Evolutionary conservation across 2,888 invertebrate genomes (phyloP), one percentile per base, ranked within the genome.

Genomic region (Stratiomys singularior): DNA sequence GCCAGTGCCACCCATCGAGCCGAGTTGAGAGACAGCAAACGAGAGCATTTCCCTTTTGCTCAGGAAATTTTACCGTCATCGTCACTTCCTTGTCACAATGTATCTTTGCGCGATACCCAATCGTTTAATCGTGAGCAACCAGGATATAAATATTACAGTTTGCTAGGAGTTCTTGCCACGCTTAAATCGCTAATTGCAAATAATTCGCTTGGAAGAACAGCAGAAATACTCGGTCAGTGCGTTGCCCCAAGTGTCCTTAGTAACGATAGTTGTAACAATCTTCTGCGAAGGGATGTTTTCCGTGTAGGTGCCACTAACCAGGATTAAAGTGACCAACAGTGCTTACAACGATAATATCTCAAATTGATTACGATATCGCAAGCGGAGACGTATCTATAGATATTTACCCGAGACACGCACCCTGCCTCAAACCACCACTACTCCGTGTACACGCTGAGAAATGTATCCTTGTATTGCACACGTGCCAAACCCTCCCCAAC

Each of bases 341-440:
- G 37, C 37, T 37, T 9, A 37, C 9, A 5, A 3, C 37, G 9
- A 37, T 37, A 37, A 9, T 37, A 37, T 37, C 37, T 37, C 3
- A 37, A 52, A 15, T 18, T 13, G 15, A 52, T 52, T n/a, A 3
- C 44, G 44, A 9, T 44, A 9, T 44, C 13, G 9, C 4, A 52
- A n/a, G 52, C 4, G 52, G 52, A 52, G 52, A 13, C 52, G 52
- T 52, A 18, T 52, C 52, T 15, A 18, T 9, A 18, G 27, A 15
- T n/a, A 9, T 60, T 23, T 71, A 71, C 25, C 71, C 71, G n/a
- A 71, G 71, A 71, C 71, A 15, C 71, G 25, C 47, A 71, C 71
- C 71, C 30, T 11, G 3, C 28, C 47, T 18, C 4, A 69, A 15
- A 28, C 64, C 25, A 44, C 30, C 15, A 44, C 15, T n/a, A 71